Evolutionary conservation across 2,888 invertebrate species (phyloP).

Genomic region (Argyresthia goedartella): DNA sequence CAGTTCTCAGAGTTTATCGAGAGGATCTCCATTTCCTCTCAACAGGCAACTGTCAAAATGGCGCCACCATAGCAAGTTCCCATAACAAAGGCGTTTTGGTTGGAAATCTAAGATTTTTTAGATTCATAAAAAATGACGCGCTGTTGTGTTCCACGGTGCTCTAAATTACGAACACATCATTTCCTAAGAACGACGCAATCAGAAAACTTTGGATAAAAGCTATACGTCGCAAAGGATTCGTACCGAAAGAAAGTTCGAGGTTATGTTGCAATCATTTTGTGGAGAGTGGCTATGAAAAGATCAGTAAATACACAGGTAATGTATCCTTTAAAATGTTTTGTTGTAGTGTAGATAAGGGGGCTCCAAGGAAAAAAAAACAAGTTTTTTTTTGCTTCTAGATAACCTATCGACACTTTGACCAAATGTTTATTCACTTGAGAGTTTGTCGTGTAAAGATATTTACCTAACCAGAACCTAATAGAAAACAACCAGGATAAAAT

Average conservation of each 20-base stretch:
- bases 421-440: not conserved
- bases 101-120: not conserved
- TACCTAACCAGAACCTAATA: no score
- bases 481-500: no score
- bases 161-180: conserved; percentile 77
- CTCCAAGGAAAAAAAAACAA: no score
- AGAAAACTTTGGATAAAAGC: conserved; percentile 11
- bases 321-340: not conserved
- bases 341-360: no score
- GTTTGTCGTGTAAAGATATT: no score
- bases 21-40: no score
- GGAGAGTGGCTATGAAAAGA: conserved; percentile 4
- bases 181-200: conserved; percentile 44
- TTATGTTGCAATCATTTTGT: conserved; percentile 7
- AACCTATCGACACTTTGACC: no score
- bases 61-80: conserved; percentile 7
- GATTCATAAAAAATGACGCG: conserved; percentile 4
- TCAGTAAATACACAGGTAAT: not conserved
- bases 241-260: conserved; percentile 4
- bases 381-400: no score
- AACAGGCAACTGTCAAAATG: conserved; percentile 7
- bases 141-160: conserved; percentile 72
- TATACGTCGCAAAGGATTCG: conserved; percentile 1
- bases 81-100: conserved; percentile 4
- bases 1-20: conserved; percentile 4